Evolutionary conservation across 2,113 vertebrate species (phyloP), one percentile per base, ranked within the genome.

Genomic region (Hemibagrus wyckioides): DNA sequence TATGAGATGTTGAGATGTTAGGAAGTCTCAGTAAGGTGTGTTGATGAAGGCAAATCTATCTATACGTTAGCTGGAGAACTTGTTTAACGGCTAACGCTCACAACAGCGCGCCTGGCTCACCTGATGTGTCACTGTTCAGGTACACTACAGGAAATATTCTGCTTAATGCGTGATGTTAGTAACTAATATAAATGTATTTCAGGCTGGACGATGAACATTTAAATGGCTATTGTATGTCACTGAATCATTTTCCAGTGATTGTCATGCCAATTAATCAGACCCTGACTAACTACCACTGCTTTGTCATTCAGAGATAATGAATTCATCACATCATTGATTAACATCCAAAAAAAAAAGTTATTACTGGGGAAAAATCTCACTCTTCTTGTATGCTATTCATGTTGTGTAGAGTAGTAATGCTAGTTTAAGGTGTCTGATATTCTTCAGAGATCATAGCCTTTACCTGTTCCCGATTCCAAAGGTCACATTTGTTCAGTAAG

Each of bases 21-120:
- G 4, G 4, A 75, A 44, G 28, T 25, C 13, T 28, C 28, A 4
- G 0, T 73, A 23, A 41, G 7, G 9, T n/a, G 2, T 48, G 36
- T 6, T 28, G 23, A n/a, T 17, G 13, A 76, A 8, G 23, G 1
- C 25, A 17, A n/a, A n/a, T n/a, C n/a, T 0, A 2, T 76, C 13
- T 36, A 13, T 80, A 80, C 77, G n/a, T 57, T 57, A 80, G 77
- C 50, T 56, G 77, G 30, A 33, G 13, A 80, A 80, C 50, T 79
- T 79, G 76, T 79, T 79, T 17, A 79, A 54, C 76, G 54, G 48
- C 76, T 33, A 30, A 25, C 33, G n/a, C 7, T 79, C 44, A 8
- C 19, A 25, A 28, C 71, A 25, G 8, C 21, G 41, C 39, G 11
- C 69, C n/a, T n/a, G n/a, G n/a, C n/a, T n/a, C n/a, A 6, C 15